Base-by-base conservation (phyloP, 1,140 invertebrate species). In the Drosophila kurseongensis region DNA sequence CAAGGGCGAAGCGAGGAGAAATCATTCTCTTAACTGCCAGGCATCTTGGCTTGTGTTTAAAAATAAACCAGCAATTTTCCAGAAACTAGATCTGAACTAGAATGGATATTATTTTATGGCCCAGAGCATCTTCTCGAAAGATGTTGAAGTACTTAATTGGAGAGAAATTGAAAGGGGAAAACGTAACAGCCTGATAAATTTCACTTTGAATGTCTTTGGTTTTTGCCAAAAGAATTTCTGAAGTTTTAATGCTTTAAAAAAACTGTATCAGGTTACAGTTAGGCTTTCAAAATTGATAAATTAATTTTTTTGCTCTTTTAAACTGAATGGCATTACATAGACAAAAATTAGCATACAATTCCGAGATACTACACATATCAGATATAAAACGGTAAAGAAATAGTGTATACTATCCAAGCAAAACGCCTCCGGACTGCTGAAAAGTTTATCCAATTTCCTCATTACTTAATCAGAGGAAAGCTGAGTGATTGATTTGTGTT, bases 401-500 rank as follows among this genome's bases (percentile, higher is more conserved):
- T 23, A n/a, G 27, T 6, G 4, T 29, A 12, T 18, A 38, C 2
- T 38, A 4, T 12, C 9, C 10, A 38, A 38, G 4, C 10, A 1
- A 38, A 38, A 10, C 36, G 36, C 5, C 12, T n/a, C 8, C 27
- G n/a, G 4, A 50, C 2, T 18, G n/a, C 57, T 9, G 9, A 40
- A 57, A 58, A 58, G 23, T 16, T 36, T 18, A 23, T 14, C 10
- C 32, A 7, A 13, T 59, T 54, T 23, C 36, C 42, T 50, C 23
- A 42, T 61, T 44, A 48, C 51, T 45, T 38, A 63, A 50, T 50
- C 32, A 55, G 12, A 16, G 13, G 7, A 50, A 18, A 69, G 59
- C 44, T 48, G 71, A 42, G 16, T 60, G 38, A 40, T 66, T 74
- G 47, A 42, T 42, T 72, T 47, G 62, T 42, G n/a, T 23, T 40